Conservation (phyloP, 1,140 invertebrate species). For the Trachelipus rathkii region DNA sequence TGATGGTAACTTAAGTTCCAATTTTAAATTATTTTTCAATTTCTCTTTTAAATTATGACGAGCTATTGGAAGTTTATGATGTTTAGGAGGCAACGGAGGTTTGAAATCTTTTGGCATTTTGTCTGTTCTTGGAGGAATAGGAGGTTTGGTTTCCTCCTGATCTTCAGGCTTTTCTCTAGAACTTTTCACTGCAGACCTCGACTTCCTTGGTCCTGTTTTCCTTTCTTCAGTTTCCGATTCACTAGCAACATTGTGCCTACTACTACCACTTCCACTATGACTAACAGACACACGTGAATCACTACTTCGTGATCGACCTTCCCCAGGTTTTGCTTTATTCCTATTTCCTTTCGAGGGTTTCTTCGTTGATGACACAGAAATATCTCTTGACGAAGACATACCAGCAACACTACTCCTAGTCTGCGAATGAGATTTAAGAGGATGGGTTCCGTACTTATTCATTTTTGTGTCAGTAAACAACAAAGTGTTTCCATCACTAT, state of each 20-base stretch:
- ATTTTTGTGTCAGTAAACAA: conserved; percentile 21
- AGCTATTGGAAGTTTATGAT: conserved; percentile 44
- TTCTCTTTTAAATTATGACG: conserved; percentile 48
- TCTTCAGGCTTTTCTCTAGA: conserved; percentile 37
- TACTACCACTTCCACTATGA: conserved; percentile 40
- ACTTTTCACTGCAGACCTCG: conserved; percentile 31
- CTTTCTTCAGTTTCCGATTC: conserved; percentile 43
- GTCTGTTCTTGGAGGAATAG: conserved; percentile 43
- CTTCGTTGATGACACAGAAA: conserved; percentile 16
- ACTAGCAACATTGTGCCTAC: conserved; percentile 38
- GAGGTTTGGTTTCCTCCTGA: conserved; percentile 37
- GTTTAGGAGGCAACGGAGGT: conserved; percentile 42
- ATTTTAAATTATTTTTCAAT: conserved; percentile 47
- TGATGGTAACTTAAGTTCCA: conserved; percentile 46
- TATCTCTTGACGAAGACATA: neutral
- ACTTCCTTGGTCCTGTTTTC: conserved; percentile 33
- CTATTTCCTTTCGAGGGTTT: conserved; percentile 29
- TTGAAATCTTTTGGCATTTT: conserved; percentile 45
- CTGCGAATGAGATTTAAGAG: conserved; percentile 18
- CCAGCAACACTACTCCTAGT: neutral
- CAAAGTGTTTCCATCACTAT: neutral
- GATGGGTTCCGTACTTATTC: conserved; percentile 23
- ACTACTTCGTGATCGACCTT: conserved; percentile 42
- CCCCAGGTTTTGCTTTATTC: conserved; percentile 25
- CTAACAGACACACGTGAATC: conserved; percentile 42